A percentile compares a stretch with the other conserved stretches of the same genome.
phyloP scores from a whole-genome alignment of 53 echinoderm and acorn worm genomes.

The Hippasteria phrygiana region DNA sequence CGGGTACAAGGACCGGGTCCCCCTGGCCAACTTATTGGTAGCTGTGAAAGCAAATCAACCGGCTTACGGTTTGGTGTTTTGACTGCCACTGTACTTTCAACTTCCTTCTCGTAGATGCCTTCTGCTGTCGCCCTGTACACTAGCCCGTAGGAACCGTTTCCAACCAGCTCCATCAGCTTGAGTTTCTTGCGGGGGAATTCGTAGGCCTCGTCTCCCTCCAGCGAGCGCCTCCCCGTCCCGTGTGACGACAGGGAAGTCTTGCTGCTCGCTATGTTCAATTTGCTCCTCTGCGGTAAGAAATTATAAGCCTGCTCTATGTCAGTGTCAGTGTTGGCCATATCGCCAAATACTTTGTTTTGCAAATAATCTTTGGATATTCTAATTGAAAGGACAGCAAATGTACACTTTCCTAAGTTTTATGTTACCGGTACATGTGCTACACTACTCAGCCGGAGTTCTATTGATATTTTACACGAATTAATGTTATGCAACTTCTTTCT shows the following conservation, averaged over 20 bases:
- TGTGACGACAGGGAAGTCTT: neutral
- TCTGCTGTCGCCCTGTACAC: constrained; percentile 84
- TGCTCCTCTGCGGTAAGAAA: neutral
- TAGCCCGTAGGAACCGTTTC: constrained; percentile 79
- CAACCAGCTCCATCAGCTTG: constrained; percentile 58
- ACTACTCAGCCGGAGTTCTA: no score
- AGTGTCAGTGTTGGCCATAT: neutral
- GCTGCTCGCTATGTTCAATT: neutral
- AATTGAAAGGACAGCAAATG: no score
- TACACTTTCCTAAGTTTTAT: no score
- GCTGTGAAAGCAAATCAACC: neutral
- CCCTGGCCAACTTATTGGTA: neutral
- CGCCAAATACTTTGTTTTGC: neutral
- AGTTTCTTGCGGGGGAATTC: constrained; percentile 79
- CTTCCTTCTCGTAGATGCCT: constrained; percentile 48
- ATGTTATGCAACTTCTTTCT: no score
- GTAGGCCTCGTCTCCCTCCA: constrained; percentile 10
- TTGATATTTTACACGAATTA: no score
- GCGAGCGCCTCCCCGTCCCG: neutral
- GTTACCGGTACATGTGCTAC: no score
- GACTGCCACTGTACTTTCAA: constrained; percentile 72
- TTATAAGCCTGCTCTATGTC: neutral
- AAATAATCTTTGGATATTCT: neutral
- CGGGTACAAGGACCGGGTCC: no score
- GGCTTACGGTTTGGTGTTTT: constrained; percentile 81